Base-by-base conservation (phyloP, 2,113 vertebrate species). In the Micromys minutus region DNA sequence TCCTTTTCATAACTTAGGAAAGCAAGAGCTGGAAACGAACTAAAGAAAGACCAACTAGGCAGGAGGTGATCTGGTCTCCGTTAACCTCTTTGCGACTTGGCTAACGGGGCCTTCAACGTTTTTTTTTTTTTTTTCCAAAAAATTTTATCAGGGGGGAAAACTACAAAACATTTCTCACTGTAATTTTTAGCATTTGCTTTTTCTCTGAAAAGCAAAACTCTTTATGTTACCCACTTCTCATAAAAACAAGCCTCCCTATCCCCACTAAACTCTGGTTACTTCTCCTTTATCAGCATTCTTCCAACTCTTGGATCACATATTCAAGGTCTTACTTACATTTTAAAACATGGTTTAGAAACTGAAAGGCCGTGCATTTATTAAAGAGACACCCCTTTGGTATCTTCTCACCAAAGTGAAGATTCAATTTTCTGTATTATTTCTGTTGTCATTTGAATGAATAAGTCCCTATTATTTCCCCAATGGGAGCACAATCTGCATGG, bases 101-200 rank as follows among this genome's bases (percentile, higher is more conserved):
- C 55, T 76, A 75, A 93, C 65, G 69, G 13, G 9, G 59, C 21
- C 45, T 19, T 87, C 79, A 31, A 36, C 42, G 31, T 89, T 88
- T 63, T 61, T 34, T 52, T 34, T n/a, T n/a, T n/a, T n/a, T n/a
- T n/a, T n/a, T n/a, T n/a, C n/a, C n/a, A n/a, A n/a, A n/a, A n/a
- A n/a, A n/a, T n/a, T n/a, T n/a, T n/a, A n/a, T n/a, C n/a, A n/a
- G n/a, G n/a, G n/a, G n/a, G n/a, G n/a, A n/a, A n/a, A n/a, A n/a
- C n/a, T n/a, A n/a, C 21, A 50, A 26, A 84, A 71, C 45, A 71
- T 77, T 87, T 57, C 83, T 63, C 61, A n/a, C 29, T 72, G 2
- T 63, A 77, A 91, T 81, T 72, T 89, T 22, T 72, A 89, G 59
- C 45, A 81, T 65, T 95, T 52, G 52, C 36, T 71, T 89, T 91